Conservation (phyloP, 2,113 vertebrate species). For the Thymallus thymallus region DNA sequence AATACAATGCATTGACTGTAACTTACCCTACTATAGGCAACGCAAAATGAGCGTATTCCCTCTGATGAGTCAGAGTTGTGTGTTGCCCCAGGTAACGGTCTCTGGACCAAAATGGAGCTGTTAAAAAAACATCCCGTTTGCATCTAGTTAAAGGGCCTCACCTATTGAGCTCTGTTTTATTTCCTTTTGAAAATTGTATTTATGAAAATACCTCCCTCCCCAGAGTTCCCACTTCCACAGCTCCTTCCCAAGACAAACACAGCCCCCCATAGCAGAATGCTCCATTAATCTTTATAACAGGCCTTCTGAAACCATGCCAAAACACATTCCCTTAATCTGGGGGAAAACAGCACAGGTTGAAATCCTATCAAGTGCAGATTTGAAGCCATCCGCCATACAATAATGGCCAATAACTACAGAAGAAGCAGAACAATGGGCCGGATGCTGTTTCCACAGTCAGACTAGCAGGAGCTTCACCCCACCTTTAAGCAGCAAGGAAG, state of each 20-base stretch:
- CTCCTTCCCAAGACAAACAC: constrained; percentile 56
- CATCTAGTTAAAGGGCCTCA: constrained; percentile 34
- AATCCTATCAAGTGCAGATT: constrained; percentile 41
- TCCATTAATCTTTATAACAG: constrained; percentile 42
- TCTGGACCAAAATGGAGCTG: background rate
- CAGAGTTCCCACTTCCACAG: constrained; percentile 34
- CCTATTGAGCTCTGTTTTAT: constrained; percentile 34
- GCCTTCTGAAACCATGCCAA: constrained; percentile 36
- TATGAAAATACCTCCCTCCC: constrained; percentile 24
- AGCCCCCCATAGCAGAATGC: constrained; percentile 33
- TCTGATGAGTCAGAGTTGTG: background rate
- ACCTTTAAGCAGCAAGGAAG: constrained; percentile 49
- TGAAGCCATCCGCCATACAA: constrained; percentile 22
- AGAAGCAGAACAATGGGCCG: constrained; percentile 70
- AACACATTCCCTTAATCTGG: constrained; percentile 36
- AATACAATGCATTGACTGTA: constrained; percentile 10
- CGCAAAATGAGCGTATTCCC: background rate
- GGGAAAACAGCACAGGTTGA: constrained; percentile 43
- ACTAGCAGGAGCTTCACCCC: constrained; percentile 17
- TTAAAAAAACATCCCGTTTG: constrained; percentile 33
- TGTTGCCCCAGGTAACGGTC: background rate
- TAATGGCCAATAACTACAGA: constrained; percentile 5
- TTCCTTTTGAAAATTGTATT: constrained; percentile 43
- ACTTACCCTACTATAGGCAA: background rate
- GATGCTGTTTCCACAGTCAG: constrained; percentile 46